Conservation (phyloP, 2,113 vertebrate species). For the Tragelaphus strepsiceros region DNA sequence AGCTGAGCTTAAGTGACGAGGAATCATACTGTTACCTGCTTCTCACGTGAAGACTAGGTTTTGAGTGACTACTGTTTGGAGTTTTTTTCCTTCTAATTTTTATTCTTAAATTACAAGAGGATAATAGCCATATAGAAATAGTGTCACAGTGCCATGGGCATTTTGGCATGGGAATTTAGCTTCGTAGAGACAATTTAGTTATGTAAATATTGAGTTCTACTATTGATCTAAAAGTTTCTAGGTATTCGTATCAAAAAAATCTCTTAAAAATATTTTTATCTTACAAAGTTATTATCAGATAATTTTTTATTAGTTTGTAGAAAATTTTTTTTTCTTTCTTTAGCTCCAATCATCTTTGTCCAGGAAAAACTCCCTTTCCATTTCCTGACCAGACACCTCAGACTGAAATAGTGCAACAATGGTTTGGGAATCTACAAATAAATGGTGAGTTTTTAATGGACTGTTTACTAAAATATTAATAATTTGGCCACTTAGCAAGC, state of each 20-base stretch:
- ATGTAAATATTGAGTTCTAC: not conserved
- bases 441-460: constrained; percentile 39
- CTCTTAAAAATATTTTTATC: not conserved
- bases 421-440: constrained; percentile 86
- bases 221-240: not conserved
- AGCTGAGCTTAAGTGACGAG: not conserved
- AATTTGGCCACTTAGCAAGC: not conserved
- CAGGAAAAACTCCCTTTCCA: constrained; percentile 79
- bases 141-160: not conserved
- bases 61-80: not conserved
- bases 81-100: not conserved
- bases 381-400: constrained; percentile 83
- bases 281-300: not conserved
- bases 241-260: not conserved
- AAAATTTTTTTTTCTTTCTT: constrained; percentile 23
- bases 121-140: not conserved
- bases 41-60: not conserved
- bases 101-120: not conserved
- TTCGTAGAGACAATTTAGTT: not conserved
- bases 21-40: not conserved
- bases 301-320: constrained; percentile 15
- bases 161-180: constrained; percentile 12
- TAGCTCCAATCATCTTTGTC: constrained; percentile 83
- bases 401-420: constrained; percentile 85
- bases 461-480: not conserved